These are phyloP conservation scores for Brachionus calyciflorus DNA, from an alignment of 1,140 invertebrate genomes.

Conservation along the genomic window DNA sequence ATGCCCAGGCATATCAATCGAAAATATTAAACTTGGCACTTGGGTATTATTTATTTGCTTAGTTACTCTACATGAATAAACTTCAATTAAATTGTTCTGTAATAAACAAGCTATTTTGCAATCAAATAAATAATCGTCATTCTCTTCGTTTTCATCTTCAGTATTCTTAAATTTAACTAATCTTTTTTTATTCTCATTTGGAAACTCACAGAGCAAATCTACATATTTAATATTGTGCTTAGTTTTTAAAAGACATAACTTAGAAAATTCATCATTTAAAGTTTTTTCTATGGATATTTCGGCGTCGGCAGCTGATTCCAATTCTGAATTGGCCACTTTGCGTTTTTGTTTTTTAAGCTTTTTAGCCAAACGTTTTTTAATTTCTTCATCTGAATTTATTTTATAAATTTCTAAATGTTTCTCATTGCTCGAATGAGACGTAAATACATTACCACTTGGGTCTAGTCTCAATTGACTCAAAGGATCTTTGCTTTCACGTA, in stretches of 20 bases:
- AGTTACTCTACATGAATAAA: conserved; percentile 11
- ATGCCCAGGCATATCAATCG: conserved; percentile 73
- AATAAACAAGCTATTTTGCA: conserved; percentile 40
- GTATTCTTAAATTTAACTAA: conserved; percentile 69
- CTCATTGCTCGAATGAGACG: conserved; percentile 77
- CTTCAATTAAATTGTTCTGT: conserved; percentile 16
- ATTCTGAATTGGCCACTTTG: conserved; percentile 47
- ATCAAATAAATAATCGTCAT: conserved; percentile 54
- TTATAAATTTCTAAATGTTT: conserved; percentile 77
- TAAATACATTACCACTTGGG: conserved; percentile 68
- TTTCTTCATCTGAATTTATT: conserved; percentile 73
- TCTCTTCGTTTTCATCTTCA: conserved; percentile 68
- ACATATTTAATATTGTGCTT: conserved; percentile 35
- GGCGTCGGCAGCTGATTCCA: conserved; percentile 49
- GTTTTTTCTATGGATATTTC: conserved; percentile 49
- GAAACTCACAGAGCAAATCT: conserved; percentile 50
- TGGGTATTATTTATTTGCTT: conserved; percentile 36
- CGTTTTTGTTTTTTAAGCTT: conserved; percentile 69
- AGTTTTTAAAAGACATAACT: conserved; percentile 67
- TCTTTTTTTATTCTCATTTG: conserved; percentile 67
- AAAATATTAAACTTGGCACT: conserved; percentile 68
- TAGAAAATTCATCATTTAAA: conserved; percentile 70
- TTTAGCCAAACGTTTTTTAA: conserved; percentile 69
- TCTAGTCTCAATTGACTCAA: conserved; percentile 60
- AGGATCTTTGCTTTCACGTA: conserved; percentile 73